Evolutionary conservation across 2,113 vertebrate species (phyloP).

Genomic region (Rallus limicola): DNA sequence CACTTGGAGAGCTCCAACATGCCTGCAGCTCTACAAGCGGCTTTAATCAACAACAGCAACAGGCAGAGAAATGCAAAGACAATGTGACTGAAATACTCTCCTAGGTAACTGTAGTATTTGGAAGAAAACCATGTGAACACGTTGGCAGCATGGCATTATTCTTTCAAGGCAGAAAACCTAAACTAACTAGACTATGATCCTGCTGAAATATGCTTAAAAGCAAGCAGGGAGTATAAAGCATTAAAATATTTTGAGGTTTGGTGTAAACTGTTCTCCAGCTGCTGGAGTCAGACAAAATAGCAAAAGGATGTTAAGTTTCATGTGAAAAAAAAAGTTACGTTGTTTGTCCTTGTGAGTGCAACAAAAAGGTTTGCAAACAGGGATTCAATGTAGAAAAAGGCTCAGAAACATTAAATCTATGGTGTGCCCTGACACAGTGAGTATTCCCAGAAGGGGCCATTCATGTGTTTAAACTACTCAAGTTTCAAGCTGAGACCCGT

Average conservation of each 20-base stretch:
- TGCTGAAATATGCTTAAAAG: background rate
- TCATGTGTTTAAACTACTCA: background rate
- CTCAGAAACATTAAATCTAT: background rate
- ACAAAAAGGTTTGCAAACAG: background rate
- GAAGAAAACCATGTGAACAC: background rate
- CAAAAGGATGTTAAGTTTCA: background rate
- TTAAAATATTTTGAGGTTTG: background rate
- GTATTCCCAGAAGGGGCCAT: background rate
- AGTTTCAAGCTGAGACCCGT: background rate
- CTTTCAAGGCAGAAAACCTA: background rate
- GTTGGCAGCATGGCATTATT: background rate
- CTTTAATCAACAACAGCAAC: background rate
- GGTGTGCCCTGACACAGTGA: background rate
- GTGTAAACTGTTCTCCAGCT: background rate
- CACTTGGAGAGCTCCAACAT: background rate
- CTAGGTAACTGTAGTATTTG: background rate
- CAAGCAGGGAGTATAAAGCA: background rate
- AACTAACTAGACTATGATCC: background rate
- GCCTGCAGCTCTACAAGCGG: background rate
- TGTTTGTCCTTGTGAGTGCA: background rate
- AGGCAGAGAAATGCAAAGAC: background rate
- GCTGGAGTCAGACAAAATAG: background rate
- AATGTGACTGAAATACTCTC: background rate
- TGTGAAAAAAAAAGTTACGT: background rate
- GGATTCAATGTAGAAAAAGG: background rate